These are phyloP conservation scores for Thyatira batis DNA, from an alignment of 2,888 invertebrate genomes.

Conservation along the genomic window DNA sequence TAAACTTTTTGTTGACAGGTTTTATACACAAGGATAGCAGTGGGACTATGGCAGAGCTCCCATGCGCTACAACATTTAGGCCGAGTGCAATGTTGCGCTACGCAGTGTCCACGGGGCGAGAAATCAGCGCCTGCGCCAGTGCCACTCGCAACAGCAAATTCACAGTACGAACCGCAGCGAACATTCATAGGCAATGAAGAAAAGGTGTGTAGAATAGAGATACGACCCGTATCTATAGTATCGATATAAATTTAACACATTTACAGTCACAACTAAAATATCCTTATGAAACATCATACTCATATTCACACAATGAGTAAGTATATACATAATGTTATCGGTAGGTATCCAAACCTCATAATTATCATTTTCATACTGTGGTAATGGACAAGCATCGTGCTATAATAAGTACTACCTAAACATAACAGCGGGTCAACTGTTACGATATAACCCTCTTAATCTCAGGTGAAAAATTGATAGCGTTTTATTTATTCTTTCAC, in stretches of 20 bases:
- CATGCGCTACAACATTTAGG: constrained; percentile 82
- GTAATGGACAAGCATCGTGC: constrained; percentile 15
- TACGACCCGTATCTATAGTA: constrained; percentile 8
- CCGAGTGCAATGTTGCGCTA: constrained; percentile 66
- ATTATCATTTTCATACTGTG: too few species aligned
- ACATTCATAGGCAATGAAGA: constrained; percentile 61
- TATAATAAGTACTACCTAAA: background rate
- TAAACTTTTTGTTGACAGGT: constrained; percentile 76
- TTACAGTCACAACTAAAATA: too few species aligned
- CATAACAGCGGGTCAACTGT: background rate
- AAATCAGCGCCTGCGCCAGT: constrained; percentile 35
- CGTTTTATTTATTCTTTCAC: background rate
- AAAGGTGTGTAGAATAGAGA: constrained; percentile 42
- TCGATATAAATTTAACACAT: constrained; percentile 8
- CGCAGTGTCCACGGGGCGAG: constrained; percentile 60
- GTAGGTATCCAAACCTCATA: too few species aligned
- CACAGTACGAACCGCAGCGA: constrained; percentile 51
- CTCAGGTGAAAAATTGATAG: background rate
- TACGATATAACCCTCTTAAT: background rate
- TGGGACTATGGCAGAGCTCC: constrained; percentile 91
- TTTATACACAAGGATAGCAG: constrained; percentile 91
- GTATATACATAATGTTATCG: too few species aligned
- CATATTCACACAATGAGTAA: too few species aligned
- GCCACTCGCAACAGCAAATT: constrained; percentile 7
- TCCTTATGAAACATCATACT: too few species aligned